These are phyloP conservation scores for Characodon lateralis DNA, from an alignment of 2,797 vertebrate species.

Conservation along the genomic window DNA sequence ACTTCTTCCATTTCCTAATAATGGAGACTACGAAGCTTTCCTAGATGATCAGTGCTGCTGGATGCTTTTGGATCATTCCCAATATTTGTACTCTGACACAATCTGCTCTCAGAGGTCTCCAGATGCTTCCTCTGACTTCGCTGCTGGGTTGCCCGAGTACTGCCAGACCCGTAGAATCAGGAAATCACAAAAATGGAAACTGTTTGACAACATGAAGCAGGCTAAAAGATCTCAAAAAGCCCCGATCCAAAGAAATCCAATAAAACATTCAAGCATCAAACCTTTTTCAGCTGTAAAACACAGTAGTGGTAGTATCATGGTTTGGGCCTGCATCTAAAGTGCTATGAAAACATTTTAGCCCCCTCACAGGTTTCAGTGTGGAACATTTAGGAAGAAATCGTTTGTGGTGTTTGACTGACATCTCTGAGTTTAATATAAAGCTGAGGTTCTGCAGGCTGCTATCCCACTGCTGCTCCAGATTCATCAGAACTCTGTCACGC, in stretches of 20 bases:
- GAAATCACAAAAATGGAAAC: background rate
- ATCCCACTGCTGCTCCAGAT: constrained; percentile 47
- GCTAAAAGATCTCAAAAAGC: background rate
- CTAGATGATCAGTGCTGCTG: too few relatives aligned
- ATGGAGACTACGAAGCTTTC: too few relatives aligned
- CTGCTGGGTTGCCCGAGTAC: too few relatives aligned
- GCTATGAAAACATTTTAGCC: too few relatives aligned
- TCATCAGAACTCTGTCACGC: constrained; percentile 7
- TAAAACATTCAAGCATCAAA: background rate
- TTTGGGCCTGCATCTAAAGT: background rate
- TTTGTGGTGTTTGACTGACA: constrained; percentile 30
- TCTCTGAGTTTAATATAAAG: constrained; percentile 2
- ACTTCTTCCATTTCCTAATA: too few relatives aligned
- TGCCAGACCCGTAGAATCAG: background rate
- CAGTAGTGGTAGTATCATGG: background rate
- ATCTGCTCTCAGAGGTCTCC: too few relatives aligned
- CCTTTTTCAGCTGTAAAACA: background rate
- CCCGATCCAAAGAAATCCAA: background rate
- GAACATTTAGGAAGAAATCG: too few relatives aligned
- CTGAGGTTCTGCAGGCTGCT: constrained; percentile 19
- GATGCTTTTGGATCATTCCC: too few relatives aligned
- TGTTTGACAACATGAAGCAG: background rate
- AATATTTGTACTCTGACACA: too few relatives aligned
- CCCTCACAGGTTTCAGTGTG: too few relatives aligned
- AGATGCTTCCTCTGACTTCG: too few relatives aligned